A percentile compares a stretch with the other conserved stretches of the same genome.
These are phyloP conservation scores for Oegoconia quadripuncta DNA, from an alignment of 2,888 invertebrate genomes.

Conservation along the genomic window DNA sequence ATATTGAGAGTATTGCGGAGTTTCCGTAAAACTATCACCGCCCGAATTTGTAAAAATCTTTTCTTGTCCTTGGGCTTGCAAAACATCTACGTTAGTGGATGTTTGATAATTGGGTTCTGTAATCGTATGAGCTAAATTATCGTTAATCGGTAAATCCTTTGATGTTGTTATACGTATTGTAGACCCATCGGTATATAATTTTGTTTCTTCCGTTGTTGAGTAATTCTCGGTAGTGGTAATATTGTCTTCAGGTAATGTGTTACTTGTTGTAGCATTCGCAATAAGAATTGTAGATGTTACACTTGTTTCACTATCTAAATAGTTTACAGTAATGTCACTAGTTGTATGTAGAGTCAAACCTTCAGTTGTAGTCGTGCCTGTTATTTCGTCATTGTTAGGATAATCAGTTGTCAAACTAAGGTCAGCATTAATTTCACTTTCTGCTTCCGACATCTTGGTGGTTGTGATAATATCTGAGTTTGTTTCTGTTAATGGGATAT, in stretches of 20 bases:
- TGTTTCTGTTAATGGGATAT: slow-evolving; percentile 72
- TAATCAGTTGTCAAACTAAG: slow-evolving; percentile 29
- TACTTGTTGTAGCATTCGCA: slow-evolving; percentile 16
- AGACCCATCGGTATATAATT: not conserved
- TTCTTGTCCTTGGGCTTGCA: too few relatives aligned
- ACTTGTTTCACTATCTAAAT: slow-evolving; percentile 21
- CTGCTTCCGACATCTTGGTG: slow-evolving; percentile 35
- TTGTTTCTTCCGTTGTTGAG: not conserved
- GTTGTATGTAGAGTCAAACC: not conserved
- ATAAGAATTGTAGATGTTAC: slow-evolving; percentile 9
- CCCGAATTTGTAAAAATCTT: too few relatives aligned
- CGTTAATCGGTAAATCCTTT: too few relatives aligned
- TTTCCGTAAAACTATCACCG: too few relatives aligned
- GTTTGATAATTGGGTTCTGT: too few relatives aligned
- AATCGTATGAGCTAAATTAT: too few relatives aligned
- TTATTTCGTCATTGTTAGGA: slow-evolving; percentile 16
- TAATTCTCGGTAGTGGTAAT: not conserved
- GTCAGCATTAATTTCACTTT: slow-evolving; percentile 37
- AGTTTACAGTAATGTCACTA: slow-evolving; percentile 14
- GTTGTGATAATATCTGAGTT: slow-evolving; percentile 49
- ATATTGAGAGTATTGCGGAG: too few relatives aligned
- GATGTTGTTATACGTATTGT: not conserved
- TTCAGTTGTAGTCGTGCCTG: slow-evolving; percentile 5
- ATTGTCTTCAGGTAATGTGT: not conserved
- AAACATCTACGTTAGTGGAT: too few relatives aligned